Evolutionary conservation across 1,140 invertebrate species (phyloP), one percentile per base, ranked within the genome.

Genomic region (Habropoda laboriosa): DNA sequence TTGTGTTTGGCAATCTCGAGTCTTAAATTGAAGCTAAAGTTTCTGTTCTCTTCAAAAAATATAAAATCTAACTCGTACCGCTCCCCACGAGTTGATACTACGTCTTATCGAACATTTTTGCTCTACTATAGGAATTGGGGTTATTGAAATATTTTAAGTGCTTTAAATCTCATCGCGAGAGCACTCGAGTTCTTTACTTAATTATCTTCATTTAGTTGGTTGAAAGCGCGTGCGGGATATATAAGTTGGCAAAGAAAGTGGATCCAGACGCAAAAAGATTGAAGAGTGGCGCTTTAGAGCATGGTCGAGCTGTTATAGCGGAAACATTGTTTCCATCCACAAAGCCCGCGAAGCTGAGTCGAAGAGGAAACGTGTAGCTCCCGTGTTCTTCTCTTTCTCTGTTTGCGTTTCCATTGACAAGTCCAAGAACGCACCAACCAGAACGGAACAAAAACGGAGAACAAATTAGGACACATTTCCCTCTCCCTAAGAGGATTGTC

Each of bases 321-420:
- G 60, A 78, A 71, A 71, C 67, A 78, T 71, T 78, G 66, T 78
- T 71, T 32, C 75, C 55, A 27, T 40, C 67, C 42, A 71, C 42
- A 78, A 78, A 78, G 55, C 45, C 47, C 16, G 45, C 40, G 74
- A 24, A 57, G 6, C 42, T 6, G 53, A 71, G 66, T 58, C 55
- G 71, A 78, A 78, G 55, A 60, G 42, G 35, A 42, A 78, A 40
- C 35, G 55, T 32, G 75, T 24, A 49, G 42, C 30, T 58, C 7
- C 13, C 4, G 30, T 49, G n/a, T 70, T 47, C n/a, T n/a, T n/a
- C 53, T 27, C 30, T 51, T 71, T 42, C 40, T 71, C 30, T 76
- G 67, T 61, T 78, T 60, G 55, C 67, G 24, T 51, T 60, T 42
- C 67, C 66, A 78, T 78, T 49, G 75, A 55, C 35, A 60, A 55